Evolutionary conservation across 1,140 invertebrate species (phyloP), one percentile per base, ranked within the genome.

Genomic region (Drosophila tani): DNA sequence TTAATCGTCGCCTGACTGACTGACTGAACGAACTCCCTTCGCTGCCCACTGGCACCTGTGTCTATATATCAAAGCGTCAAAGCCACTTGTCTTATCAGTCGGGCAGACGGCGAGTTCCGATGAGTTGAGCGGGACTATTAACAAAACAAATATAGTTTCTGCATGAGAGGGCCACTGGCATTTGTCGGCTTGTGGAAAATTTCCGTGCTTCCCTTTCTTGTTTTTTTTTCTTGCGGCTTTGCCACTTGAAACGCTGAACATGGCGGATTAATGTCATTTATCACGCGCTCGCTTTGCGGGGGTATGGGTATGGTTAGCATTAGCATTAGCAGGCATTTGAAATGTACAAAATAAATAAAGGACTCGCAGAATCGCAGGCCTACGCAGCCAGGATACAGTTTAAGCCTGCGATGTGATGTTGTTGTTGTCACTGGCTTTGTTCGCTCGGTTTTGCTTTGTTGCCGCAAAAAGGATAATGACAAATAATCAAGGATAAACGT

Each of bases 401-500:
- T 81, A 84, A 79, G 75, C 75, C 74, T 70, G 57, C 69, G 47
- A 69, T 76, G 50, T 46, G 62, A 69, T 64, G 65, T 71, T 79
- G 53, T 38, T 68, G 60, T 64, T 81, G 69, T 69, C 63, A 68
- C 58, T 69, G 67, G 68, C 59, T 73, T 79, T 79, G 66, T 58
- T 58, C 45, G 53, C 68, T 73, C n/a, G 45, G 67, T 59, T 71
- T 73, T 73, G 69, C 69, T 58, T 71, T 73, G 67, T 75, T 67
- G 74, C 64, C 66, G 69, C 77, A 79, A 91, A 91, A 91, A 82
- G 88, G 82, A 91, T 91, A 91, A 91, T 84, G 81, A 90, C 88
- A 88, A 91, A 91, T 91, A 91, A 91, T 91, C 88, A 88, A 91
- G 81, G 88, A 91, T 91, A 91, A 91, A 85, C 88, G 81, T 57